Percentiles rank a stretch among this genome's conserved stretches.
These are phyloP conservation scores for Mythimna pallens DNA, from an alignment of 2,888 invertebrate species.

Conservation along the genomic window DNA sequence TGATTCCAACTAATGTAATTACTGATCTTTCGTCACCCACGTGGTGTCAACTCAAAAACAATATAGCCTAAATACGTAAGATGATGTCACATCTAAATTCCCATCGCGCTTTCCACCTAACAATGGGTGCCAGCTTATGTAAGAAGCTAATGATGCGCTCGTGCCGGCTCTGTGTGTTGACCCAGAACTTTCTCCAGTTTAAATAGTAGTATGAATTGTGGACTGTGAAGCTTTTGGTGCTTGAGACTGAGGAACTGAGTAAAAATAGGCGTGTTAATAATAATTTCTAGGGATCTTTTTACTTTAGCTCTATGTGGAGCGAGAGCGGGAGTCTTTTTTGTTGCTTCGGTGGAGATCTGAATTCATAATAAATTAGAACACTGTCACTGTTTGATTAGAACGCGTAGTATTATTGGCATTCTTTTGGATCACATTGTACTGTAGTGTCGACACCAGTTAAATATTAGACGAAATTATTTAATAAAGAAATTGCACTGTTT, in stretches of 20 bases:
- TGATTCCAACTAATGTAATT: constrained; percentile 33
- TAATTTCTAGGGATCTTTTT: too few species aligned
- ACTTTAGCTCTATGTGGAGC: too few species aligned
- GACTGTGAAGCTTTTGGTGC: background rate
- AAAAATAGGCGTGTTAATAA: background rate
- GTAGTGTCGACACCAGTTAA: too few species aligned
- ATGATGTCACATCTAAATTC: constrained; percentile 55
- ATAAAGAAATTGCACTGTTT: too few species aligned
- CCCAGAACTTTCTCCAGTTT: constrained; percentile 70
- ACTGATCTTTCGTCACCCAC: constrained; percentile 41
- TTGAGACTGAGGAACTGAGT: background rate
- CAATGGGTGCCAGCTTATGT: constrained; percentile 59
- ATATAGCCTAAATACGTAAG: constrained; percentile 52
- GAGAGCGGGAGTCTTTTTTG: too few species aligned
- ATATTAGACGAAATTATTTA: too few species aligned
- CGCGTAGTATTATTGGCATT: too few species aligned
- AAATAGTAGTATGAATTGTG: constrained; percentile 6
- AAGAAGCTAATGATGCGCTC: constrained; percentile 43
- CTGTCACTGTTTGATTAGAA: too few species aligned
- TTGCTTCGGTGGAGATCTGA: too few species aligned
- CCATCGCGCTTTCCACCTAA: constrained; percentile 55
- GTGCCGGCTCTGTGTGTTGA: constrained; percentile 61
- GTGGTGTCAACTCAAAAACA: constrained; percentile 34
- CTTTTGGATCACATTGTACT: too few species aligned
- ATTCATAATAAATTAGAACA: too few species aligned